Evolutionary conservation across 2,888 invertebrate genomes (phyloP).

Genomic region (Aporophyla lueneburgensis): DNA sequence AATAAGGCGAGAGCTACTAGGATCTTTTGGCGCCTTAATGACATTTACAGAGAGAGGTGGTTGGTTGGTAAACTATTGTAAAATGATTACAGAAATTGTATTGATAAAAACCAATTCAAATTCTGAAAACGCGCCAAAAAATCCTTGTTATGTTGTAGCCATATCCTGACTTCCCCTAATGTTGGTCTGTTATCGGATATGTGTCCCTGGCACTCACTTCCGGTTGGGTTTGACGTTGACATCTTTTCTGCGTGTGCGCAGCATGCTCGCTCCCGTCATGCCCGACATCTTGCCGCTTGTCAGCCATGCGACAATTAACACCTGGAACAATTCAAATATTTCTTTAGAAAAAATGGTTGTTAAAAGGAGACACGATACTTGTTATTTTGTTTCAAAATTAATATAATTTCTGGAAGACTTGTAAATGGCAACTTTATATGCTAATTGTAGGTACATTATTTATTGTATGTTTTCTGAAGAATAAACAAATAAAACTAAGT

Average conservation of each 20-base stretch:
- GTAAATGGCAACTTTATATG: too few species aligned
- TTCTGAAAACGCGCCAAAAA: not conserved
- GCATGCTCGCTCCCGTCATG: slow-evolving; percentile 94
- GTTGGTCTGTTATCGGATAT: slow-evolving; percentile 37
- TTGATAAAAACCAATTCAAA: not conserved
- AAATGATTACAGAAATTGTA: not conserved
- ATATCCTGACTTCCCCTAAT: slow-evolving; percentile 8
- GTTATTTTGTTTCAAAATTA: not conserved
- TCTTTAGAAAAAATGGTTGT: slow-evolving; percentile 21
- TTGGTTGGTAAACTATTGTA: not conserved
- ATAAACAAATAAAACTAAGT: not conserved
- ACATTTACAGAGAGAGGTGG: not conserved
- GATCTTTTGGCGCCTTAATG: not conserved
- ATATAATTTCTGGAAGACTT: too few species aligned
- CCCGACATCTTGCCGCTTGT: slow-evolving; percentile 88
- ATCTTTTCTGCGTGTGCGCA: slow-evolving; percentile 96
- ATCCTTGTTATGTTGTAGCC: not conserved
- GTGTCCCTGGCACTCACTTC: slow-evolving; percentile 90
- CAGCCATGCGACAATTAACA: slow-evolving; percentile 84
- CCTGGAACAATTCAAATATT: slow-evolving; percentile 70
- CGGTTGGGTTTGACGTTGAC: slow-evolving; percentile 97
- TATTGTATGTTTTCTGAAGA: too few species aligned
- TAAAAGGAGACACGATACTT: too few species aligned
- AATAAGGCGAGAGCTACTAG: not conserved
- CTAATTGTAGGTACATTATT: too few species aligned